Evolutionary conservation across 1,140 invertebrate genomes (phyloP), one percentile per base, ranked within the genome.

Genomic region (Phymorhynchus buccinoides): DNA sequence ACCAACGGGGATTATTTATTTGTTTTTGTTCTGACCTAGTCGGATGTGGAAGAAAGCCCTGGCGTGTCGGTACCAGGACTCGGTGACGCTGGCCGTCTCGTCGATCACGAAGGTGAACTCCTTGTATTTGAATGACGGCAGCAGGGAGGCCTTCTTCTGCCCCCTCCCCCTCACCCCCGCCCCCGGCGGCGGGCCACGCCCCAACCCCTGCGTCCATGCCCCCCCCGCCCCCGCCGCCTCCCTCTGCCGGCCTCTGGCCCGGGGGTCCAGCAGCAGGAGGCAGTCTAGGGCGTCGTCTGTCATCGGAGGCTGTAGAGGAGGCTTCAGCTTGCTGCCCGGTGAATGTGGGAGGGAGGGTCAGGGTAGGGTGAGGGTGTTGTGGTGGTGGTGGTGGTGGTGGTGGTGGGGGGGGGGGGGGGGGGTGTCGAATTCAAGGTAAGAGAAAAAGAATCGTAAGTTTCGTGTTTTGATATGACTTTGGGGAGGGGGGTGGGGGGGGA

Each of bases 101-200:
- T 56, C 52, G 18, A 48, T 22, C n/a, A 39, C 0, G 80, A 81
- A 81, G 80, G 52, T 81, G 80, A 81, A 81, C 32, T 35, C 44
- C 9, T 16, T 3, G 41, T 66, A 81, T 14, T 56, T 66, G 35
- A 39, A 41, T 35, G 62, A 4, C n/a, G 62, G 3, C n/a, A 6
- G 73, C 41, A 4, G 0, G 73, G n/a, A 1, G 41, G 73, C n/a
- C 22, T 77, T 18, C 22, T 75, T 4, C 32, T 22, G 73, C n/a
- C n/a, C n/a, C 1, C 3, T 73, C n/a, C 3, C 1, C 2, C 32
- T 41, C 2, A 35, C 18, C 7, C 18, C 32, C 3, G n/a, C 14
- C 44, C n/a, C n/a, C n/a, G n/a, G n/a, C n/a, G n/a, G n/a, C n/a
- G n/a, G n/a, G n/a, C n/a, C n/a, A n/a, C n/a, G n/a, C n/a, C n/a